These are phyloP conservation scores for Cataglyphis cursor DNA, from an alignment of 2,888 invertebrate genomes.

Conservation along the genomic window DNA sequence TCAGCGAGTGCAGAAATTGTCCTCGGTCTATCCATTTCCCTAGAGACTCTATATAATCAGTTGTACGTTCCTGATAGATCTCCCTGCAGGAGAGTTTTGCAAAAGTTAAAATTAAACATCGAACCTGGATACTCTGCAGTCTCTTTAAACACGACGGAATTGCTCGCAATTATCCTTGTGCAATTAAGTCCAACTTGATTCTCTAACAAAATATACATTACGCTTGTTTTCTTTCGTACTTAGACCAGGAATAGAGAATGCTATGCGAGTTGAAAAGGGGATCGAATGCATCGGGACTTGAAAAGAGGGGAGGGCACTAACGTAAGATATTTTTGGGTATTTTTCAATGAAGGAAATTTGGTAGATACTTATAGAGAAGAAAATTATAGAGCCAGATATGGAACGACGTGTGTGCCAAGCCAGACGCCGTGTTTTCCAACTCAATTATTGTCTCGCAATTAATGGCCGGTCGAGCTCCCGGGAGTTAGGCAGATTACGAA, in stretches of 20 bases:
- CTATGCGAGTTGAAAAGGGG: background rate
- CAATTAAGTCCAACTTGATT: conserved; percentile 23
- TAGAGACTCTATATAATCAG: background rate
- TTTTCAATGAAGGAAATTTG: background rate
- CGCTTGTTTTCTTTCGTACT: background rate
- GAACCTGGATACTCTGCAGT: conserved; percentile 23
- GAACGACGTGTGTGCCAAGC: conserved; percentile 17
- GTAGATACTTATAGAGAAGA: conserved; percentile 38
- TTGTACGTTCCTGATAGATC: conserved; percentile 22
- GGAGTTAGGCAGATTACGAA: conserved; percentile 77
- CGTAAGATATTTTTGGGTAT: background rate
- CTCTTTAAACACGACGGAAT: conserved; percentile 40
- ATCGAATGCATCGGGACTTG: background rate
- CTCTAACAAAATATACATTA: background rate
- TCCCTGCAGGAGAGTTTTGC: conserved; percentile 17
- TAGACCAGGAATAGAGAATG: background rate
- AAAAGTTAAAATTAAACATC: conserved; percentile 52
- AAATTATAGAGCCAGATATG: conserved; percentile 64
- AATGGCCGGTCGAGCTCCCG: conserved; percentile 69
- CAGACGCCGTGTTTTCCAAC: conserved; percentile 67
- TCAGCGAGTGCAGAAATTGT: conserved; percentile 31
- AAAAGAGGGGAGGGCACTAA: too few relatives aligned
- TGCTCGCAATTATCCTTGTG: conserved; percentile 7
- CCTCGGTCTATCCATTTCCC: conserved; percentile 27
- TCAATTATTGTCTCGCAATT: conserved; percentile 79